Percentiles rank a stretch among this genome's conserved stretches.
Conservation (phyloP, 37 sponge, comb jelly and placozoan species). For the Cladorhizidae sp. region DNA sequence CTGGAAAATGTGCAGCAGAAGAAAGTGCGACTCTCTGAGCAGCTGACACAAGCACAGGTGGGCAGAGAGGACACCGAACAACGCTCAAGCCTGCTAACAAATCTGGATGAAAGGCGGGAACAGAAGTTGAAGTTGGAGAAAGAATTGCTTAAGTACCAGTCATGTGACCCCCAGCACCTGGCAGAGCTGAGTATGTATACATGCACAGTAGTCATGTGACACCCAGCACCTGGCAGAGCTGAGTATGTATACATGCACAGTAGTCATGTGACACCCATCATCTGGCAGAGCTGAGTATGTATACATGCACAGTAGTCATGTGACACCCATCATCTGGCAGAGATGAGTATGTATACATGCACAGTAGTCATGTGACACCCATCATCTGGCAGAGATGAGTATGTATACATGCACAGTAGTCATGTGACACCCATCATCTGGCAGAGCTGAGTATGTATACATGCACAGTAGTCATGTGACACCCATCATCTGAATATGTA, state of each 20-base stretch:
- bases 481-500: background rate
- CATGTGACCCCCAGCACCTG: slow-evolving; percentile 86
- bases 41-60: slow-evolving; percentile 30
- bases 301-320: no score
- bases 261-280: slow-evolving; percentile 85
- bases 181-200: slow-evolving; percentile 56
- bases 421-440: no score
- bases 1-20: slow-evolving; percentile 32
- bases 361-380: no score
- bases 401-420: no score
- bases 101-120: slow-evolving; percentile 51
- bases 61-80: slow-evolving; percentile 70
- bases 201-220: slow-evolving; percentile 88
- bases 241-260: no score
- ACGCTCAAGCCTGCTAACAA: slow-evolving; percentile 55
- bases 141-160: slow-evolving; percentile 76
- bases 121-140: slow-evolving; percentile 26
- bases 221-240: slow-evolving; percentile 68
- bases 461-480: no score
- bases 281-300: slow-evolving; percentile 57
- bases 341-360: slow-evolving; percentile 62
- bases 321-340: slow-evolving; percentile 80
- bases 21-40: slow-evolving; percentile 24
- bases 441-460: background rate
- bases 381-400: background rate